A percentile compares a stretch with the other conserved stretches of the same genome.
Evolutionary conservation across 2,888 invertebrate species (phyloP).

Genomic region (Malthinus flaveolus): DNA sequence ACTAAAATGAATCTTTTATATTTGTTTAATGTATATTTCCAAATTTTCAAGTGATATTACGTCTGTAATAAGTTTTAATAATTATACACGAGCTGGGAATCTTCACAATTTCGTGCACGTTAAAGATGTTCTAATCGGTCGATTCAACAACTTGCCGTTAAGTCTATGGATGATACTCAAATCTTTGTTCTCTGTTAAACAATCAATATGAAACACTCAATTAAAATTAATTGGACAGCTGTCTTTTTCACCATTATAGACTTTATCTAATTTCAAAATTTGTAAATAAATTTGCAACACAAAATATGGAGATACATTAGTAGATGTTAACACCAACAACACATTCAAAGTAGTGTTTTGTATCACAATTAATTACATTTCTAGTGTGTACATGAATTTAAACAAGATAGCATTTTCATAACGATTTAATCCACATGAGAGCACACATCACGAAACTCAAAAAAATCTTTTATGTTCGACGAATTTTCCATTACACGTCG

Average conservation of each 20-base stretch:
- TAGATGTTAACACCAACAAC: background rate
- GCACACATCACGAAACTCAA: no score
- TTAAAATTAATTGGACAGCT: conserved; percentile 21
- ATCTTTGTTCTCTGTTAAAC: conserved; percentile 5
- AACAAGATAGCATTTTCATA: no score
- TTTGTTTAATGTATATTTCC: no score
- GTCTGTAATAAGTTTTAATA: no score
- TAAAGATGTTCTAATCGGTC: conserved; percentile 12
- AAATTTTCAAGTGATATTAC: no score
- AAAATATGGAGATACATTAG: background rate
- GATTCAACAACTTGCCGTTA: conserved; percentile 11
- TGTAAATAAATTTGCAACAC: background rate
- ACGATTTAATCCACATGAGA: no score
- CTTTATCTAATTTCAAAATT: conserved; percentile 19
- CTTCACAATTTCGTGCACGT: conserved; percentile 10
- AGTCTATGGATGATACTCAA: conserved; percentile 12
- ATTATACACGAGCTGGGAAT: background rate
- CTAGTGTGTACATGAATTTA: no score
- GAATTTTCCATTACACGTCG: no score
- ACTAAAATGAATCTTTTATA: no score
- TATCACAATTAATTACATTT: no score
- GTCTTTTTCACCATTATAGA: conserved; percentile 11
- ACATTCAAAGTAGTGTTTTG: background rate
- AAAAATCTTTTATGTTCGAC: no score
- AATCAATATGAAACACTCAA: conserved; percentile 23